These are phyloP conservation scores for Nesidiocoris tenuis DNA, from an alignment of 2,888 invertebrate genomes.

Conservation along the genomic window DNA sequence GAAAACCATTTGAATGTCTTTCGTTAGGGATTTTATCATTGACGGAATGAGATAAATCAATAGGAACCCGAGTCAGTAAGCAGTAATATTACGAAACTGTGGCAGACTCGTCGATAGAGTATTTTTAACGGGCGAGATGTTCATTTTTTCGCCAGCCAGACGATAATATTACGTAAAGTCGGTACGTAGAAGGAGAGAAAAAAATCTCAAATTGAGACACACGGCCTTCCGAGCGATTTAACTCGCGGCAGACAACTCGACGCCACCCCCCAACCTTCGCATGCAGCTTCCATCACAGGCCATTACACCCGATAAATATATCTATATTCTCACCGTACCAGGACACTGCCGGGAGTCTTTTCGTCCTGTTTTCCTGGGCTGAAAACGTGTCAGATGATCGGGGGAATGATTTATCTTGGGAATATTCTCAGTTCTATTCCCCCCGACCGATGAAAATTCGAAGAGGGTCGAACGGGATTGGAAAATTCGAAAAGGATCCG, in stretches of 20 bases:
- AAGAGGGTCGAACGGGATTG: too few species aligned
- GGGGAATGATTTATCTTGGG: background rate
- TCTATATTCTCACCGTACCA: background rate
- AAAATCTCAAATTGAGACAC: constrained; percentile 23
- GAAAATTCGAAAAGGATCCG: background rate
- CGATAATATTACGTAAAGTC: background rate
- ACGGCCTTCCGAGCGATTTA: constrained; percentile 31
- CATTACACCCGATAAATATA: constrained; percentile 30
- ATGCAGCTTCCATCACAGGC: constrained; percentile 8
- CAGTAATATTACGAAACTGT: too few species aligned
- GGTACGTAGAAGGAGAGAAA: background rate
- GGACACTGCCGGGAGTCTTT: background rate
- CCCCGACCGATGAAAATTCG: background rate
- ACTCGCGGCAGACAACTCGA: constrained; percentile 17
- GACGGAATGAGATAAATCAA: too few species aligned
- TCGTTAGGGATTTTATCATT: too few species aligned
- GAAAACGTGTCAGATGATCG: background rate
- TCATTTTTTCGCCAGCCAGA: background rate
- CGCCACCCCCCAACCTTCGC: background rate
- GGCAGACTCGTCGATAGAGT: too few species aligned
- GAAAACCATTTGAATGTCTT: too few species aligned
- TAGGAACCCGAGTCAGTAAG: too few species aligned
- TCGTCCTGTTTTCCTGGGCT: background rate
- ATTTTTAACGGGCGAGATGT: too few species aligned
- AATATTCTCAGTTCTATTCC: background rate